Percentiles rank a stretch among this genome's conserved stretches.
Conservation (phyloP, 2,888 invertebrate genomes). For the Eristalinus aeneus region DNA sequence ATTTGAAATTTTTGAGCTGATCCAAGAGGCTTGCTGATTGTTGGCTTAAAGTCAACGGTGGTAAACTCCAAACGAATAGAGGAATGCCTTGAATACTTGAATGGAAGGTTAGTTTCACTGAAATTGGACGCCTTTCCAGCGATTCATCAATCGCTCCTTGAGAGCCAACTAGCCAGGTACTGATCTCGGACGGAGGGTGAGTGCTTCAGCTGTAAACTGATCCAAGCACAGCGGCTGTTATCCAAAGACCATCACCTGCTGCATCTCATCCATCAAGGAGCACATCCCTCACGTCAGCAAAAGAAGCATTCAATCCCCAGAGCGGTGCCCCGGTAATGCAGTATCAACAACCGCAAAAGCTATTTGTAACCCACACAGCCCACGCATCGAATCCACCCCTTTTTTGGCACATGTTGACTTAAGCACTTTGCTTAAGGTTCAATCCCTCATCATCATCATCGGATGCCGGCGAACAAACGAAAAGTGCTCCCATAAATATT, state of each 20-base stretch:
- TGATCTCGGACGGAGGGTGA: too few relatives aligned
- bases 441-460: constrained; percentile 40
- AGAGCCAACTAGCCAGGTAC: too few relatives aligned
- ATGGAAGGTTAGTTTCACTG: too few relatives aligned
- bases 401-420: constrained; percentile 32
- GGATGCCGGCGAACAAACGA: constrained; percentile 1
- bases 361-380: neutral
- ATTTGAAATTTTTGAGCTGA: neutral
- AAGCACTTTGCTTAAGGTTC: constrained; percentile 49
- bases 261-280: neutral
- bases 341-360: neutral
- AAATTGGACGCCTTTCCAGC: too few relatives aligned
- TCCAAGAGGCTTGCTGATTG: too few relatives aligned
- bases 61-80: too few relatives aligned
- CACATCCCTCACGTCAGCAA: neutral
- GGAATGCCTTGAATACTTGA: too few relatives aligned
- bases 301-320: neutral
- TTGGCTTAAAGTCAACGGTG: too few relatives aligned
- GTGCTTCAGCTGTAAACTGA: too few relatives aligned
- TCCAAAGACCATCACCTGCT: neutral
- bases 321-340: neutral
- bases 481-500: constrained; percentile 60
- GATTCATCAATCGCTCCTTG: too few relatives aligned
- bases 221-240: too few relatives aligned
- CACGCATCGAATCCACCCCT: neutral